Evolutionary conservation across 2,113 vertebrate species (phyloP).

Genomic region (Pongo pygmaeus): DNA sequence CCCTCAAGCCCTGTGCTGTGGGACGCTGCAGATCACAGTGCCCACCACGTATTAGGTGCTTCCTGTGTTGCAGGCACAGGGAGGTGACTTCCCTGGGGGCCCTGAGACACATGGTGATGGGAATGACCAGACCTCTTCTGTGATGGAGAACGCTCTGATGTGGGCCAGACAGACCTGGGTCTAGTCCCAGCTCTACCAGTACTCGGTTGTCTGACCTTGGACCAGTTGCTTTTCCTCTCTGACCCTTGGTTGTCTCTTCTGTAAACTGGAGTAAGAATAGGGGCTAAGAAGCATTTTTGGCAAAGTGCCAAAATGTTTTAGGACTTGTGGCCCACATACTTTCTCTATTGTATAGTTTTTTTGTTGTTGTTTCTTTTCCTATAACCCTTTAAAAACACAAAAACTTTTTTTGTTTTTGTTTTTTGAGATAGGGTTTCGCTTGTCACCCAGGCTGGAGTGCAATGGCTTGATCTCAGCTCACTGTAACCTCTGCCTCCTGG

Average conservation of each 20-base stretch:
- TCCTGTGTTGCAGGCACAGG: not conserved
- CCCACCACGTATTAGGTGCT: fast-evolving
- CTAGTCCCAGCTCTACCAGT: not conserved
- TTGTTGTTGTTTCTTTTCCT: not conserved
- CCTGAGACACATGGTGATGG: not conserved
- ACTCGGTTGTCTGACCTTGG: not conserved
- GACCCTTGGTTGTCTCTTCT: not conserved
- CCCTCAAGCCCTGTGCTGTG: not conserved
- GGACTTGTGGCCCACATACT: not conserved
- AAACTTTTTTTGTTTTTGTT: not conserved
- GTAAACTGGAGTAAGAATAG: not conserved
- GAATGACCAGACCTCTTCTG: not conserved
- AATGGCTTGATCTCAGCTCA: not conserved
- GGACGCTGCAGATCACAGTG: not conserved
- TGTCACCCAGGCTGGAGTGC: not conserved
- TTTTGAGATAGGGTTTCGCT: not conserved
- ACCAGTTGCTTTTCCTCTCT: constrained; percentile 18
- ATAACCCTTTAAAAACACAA: not conserved
- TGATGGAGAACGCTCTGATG: not conserved
- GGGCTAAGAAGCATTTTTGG: not conserved
- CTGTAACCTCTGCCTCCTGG: not conserved
- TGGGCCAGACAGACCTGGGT: not conserved
- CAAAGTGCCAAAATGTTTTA: not conserved
- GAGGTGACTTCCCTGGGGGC: not conserved
- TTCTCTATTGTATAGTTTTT: not conserved